These are phyloP conservation scores for Tridacna crocea DNA, from an alignment of 2,888 invertebrate genomes.

Conservation along the genomic window DNA sequence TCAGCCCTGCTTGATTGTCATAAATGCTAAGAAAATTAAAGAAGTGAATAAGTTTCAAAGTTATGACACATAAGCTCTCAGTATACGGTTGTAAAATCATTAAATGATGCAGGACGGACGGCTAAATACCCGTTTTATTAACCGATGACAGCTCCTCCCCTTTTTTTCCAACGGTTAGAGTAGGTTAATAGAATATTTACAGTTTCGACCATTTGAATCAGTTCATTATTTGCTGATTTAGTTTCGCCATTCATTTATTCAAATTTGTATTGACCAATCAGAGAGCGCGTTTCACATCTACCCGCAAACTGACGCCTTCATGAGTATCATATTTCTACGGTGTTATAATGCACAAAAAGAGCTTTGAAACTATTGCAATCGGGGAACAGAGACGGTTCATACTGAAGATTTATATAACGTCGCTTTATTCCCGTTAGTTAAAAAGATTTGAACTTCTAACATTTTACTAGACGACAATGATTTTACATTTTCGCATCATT, in stretches of 20 bases:
- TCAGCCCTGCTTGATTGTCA: neutral
- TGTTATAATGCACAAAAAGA: slow-evolving; percentile 1
- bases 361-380: slow-evolving; percentile 24
- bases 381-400: neutral
- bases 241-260: slow-evolving; percentile 22
- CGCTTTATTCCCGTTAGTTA: too few species aligned
- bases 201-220: slow-evolving; percentile 22
- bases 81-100: slow-evolving; percentile 15
- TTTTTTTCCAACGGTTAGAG: slow-evolving; percentile 2
- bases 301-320: slow-evolving; percentile 24
- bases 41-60: neutral
- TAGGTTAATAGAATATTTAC: slow-evolving; percentile 33
- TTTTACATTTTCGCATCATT: too few species aligned
- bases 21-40: neutral
- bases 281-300: slow-evolving; percentile 14
- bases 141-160: slow-evolving; percentile 12
- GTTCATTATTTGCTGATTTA: slow-evolving; percentile 40
- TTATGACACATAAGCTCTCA: slow-evolving; percentile 4
- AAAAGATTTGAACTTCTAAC: too few species aligned
- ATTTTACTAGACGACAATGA: too few species aligned
- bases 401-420: neutral
- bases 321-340: slow-evolving; percentile 9
- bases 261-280: slow-evolving; percentile 20
- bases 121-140: slow-evolving; percentile 17
- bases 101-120: slow-evolving; percentile 9